A percentile compares a stretch with the other conserved stretches of the same genome.
phyloP scores from a whole-genome alignment of 2,113 vertebrate genomes.

The Colius striatus region DNA sequence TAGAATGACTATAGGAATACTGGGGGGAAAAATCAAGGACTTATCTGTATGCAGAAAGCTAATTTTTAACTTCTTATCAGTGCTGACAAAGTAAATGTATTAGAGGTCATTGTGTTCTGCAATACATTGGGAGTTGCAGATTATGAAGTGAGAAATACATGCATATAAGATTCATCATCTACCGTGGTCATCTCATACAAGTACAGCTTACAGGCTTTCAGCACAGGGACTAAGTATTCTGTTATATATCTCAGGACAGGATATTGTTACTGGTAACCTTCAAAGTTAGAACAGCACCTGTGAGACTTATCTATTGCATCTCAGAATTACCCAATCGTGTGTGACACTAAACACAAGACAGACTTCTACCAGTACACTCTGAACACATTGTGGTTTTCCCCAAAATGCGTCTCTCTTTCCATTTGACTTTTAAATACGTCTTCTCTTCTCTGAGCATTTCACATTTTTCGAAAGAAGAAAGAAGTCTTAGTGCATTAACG shows the following conservation, averaged over 20 bases:
- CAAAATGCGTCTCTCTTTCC: conserved; percentile 68
- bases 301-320: conserved; percentile 74
- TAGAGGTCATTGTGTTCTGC: conserved; percentile 55
- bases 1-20: background rate
- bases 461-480: conserved; percentile 31
- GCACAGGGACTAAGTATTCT: background rate
- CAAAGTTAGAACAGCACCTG: conserved; percentile 71
- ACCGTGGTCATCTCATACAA: conserved; percentile 38
- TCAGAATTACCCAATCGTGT: conserved; percentile 75
- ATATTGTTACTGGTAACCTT: conserved; percentile 85
- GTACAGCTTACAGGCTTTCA: conserved; percentile 25
- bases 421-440: conserved; percentile 58
- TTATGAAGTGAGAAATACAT: conserved; percentile 37
- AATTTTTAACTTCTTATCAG: conserved; percentile 76
- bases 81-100: conserved; percentile 60
- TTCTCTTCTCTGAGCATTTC: conserved; percentile 16
- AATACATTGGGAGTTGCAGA: background rate
- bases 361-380: conserved; percentile 59
- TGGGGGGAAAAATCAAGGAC: conserved; percentile 47
- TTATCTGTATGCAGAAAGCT: conserved; percentile 62
- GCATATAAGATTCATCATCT: conserved; percentile 7
- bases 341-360: conserved; percentile 50
- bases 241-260: conserved; percentile 84
- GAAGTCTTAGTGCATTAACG: background rate
- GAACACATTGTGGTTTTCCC: conserved; percentile 69